Evolutionary conservation across 2,113 vertebrate genomes (phyloP).

Genomic region (Gymnobelideus leadbeateri): DNA sequence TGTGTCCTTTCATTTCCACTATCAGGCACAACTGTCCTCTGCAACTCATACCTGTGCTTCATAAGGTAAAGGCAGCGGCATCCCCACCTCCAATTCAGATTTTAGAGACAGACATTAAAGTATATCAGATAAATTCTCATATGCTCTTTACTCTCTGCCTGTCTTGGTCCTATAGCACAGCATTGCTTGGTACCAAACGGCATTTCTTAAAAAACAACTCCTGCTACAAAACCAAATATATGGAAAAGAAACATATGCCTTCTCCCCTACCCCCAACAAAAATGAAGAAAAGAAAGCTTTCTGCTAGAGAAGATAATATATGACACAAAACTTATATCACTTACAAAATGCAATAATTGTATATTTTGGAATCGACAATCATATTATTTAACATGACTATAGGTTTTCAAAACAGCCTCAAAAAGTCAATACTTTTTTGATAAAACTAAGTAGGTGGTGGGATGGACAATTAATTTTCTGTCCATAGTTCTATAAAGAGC

Average conservation of each 20-base stretch:
- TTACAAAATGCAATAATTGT: neutral
- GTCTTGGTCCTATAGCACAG: neutral
- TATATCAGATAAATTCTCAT: neutral
- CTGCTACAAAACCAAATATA: neutral
- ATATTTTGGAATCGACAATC: neutral
- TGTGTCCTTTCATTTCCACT: neutral
- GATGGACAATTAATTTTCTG: neutral
- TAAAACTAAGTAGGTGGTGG: neutral
- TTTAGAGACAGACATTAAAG: neutral
- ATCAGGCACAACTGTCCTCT: neutral
- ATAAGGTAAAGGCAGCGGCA: neutral
- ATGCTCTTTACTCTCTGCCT: neutral
- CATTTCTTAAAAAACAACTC: neutral
- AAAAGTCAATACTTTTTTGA: neutral
- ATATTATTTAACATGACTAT: neutral
- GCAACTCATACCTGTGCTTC: neutral
- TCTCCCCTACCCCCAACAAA: neutral
- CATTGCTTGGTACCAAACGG: neutral
- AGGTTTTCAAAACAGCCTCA: neutral
- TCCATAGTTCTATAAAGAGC: conserved; percentile 5
- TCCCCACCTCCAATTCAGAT: neutral
- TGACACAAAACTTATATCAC: neutral
- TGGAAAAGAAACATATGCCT: neutral
- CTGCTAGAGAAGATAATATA: neutral
- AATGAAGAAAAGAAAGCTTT: neutral